Evolutionary conservation across 2,888 invertebrate genomes (phyloP).

Genomic region (Ligdia adustata): DNA sequence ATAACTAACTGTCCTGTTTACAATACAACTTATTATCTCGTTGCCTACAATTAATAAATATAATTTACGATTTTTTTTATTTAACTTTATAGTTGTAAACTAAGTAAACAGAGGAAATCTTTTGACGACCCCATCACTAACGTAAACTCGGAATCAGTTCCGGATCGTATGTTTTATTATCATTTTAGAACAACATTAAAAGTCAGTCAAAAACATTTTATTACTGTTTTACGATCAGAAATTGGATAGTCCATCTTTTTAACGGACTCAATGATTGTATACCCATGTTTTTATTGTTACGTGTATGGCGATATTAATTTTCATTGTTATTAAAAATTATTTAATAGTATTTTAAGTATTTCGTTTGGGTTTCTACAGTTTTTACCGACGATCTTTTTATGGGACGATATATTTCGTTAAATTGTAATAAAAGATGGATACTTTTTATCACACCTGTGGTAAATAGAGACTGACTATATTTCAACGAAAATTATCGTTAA

Average conservation of each 20-base stretch:
- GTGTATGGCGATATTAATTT: conserved; percentile 60
- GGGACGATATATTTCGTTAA: conserved; percentile 21
- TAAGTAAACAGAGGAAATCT: conserved; percentile 11
- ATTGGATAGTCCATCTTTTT: conserved; percentile 74
- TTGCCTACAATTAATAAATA: no score
- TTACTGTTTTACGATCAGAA: conserved; percentile 70
- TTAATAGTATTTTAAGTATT: conserved; percentile 41
- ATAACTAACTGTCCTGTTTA: no score
- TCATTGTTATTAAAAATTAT: conserved; percentile 53
- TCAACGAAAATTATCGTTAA: no score
- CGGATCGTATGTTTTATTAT: conserved; percentile 55
- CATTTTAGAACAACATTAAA: conserved; percentile 67
- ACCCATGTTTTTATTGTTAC: conserved; percentile 46
- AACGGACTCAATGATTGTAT: conserved; percentile 62
- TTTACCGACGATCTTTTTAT: conserved; percentile 22
- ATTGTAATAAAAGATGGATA: conserved; percentile 27
- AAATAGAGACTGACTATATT: no score
- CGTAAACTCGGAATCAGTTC: conserved; percentile 39
- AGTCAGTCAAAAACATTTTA: conserved; percentile 68
- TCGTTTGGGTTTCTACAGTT: conserved; percentile 27
- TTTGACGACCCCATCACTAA: conserved; percentile 23
- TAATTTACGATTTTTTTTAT: no score
- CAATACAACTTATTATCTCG: no score
- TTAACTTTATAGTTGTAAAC: no score
- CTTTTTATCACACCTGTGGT: conserved; percentile 14